Percentiles rank a stretch among this genome's conserved stretches.
These are phyloP conservation scores for Heterochromis multidens DNA, from an alignment of 2,113 vertebrate species.

Conservation along the genomic window DNA sequence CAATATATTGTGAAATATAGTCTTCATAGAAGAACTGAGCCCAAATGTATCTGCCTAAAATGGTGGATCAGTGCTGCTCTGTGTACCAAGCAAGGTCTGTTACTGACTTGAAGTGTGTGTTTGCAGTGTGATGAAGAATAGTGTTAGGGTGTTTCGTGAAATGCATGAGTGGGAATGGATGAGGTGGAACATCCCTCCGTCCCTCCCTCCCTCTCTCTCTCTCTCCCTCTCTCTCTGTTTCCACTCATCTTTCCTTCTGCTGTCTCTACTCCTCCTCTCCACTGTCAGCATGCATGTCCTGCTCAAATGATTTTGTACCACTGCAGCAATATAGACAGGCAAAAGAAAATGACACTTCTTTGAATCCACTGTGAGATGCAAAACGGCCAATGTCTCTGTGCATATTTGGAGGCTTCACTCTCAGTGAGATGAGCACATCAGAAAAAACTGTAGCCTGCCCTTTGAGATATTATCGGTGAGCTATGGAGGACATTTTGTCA, in stretches of 20 bases:
- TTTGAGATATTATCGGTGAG: slow-evolving; percentile 10
- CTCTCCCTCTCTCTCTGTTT: neutral
- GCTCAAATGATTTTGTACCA: slow-evolving; percentile 4
- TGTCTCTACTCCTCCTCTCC: neutral
- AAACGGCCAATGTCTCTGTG: neutral
- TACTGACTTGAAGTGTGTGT: neutral
- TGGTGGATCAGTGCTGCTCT: neutral
- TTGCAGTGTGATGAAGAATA: neutral
- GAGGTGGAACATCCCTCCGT: slow-evolving; percentile 41
- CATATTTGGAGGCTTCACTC: neutral
- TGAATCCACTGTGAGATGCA: neutral
- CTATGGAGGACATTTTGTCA: slow-evolving; percentile 66
- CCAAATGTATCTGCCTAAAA: neutral
- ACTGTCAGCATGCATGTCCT: slow-evolving; percentile 6
- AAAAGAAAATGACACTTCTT: slow-evolving; percentile 5
- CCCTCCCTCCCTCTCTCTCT: neutral
- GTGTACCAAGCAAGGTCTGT: neutral
- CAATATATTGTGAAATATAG: neutral
- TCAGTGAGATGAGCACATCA: neutral
- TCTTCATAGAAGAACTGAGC: neutral
- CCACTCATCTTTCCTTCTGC: slow-evolving; percentile 3
- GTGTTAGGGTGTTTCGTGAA: neutral
- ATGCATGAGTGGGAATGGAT: slow-evolving; percentile 53
- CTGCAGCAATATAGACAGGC: neutral
- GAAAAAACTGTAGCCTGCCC: neutral